A percentile compares a stretch with the other conserved stretches of the same genome.
These are phyloP conservation scores for Dicrurus megarhynchus DNA, from an alignment of 2,113 vertebrate species.

Conservation along the genomic window DNA sequence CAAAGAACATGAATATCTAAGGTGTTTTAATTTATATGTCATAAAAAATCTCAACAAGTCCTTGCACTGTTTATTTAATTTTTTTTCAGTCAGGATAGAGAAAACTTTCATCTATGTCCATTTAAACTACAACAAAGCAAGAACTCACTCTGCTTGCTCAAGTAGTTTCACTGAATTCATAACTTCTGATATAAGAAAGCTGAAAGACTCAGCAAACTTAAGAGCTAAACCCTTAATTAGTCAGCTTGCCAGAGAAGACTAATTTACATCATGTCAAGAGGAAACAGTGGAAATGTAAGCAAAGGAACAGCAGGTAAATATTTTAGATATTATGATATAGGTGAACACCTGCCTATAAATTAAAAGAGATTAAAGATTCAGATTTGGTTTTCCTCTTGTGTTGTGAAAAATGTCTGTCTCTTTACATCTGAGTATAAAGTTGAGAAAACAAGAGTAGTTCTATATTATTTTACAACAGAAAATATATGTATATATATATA, in stretches of 20 bases:
- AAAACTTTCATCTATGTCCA: neutral
- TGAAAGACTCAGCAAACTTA: neutral
- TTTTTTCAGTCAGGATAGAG: neutral
- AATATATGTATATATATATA: neutral
- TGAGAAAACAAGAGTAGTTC: neutral
- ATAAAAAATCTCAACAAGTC: neutral
- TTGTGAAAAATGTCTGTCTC: neutral
- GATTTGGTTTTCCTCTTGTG: neutral
- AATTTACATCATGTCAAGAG: neutral
- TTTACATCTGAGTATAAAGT: neutral
- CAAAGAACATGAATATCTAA: neutral
- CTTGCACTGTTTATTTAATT: neutral
- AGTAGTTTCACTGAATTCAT: neutral
- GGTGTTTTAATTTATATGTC: neutral
- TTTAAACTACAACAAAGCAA: neutral
- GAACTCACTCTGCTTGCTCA: neutral
- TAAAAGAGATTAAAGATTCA: neutral
- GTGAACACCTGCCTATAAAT: neutral
- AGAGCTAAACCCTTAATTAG: neutral
- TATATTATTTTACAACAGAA: neutral
- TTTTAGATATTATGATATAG: neutral
- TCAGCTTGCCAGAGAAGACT: neutral
- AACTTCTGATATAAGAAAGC: neutral
- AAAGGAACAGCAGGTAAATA: neutral
- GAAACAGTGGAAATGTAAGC: neutral